phyloP scores from a whole-genome alignment of 2,888 invertebrate species.

The Cerceris ruficornis region DNA sequence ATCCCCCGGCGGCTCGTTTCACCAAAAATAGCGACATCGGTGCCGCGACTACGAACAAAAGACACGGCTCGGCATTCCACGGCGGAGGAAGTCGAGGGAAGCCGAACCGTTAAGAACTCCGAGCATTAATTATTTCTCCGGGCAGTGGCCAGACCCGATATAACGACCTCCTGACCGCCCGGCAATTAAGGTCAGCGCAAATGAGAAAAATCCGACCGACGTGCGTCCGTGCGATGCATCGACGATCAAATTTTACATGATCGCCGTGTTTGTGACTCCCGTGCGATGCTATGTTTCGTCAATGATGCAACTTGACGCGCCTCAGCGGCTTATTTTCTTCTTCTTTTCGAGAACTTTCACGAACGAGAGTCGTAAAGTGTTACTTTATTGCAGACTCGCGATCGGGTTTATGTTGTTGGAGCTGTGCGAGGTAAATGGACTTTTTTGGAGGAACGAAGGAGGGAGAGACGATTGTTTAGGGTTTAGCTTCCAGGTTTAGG shows the following conservation, averaged over 20 bases:
- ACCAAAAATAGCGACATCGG: conserved; percentile 40
- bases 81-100: conserved; percentile 4
- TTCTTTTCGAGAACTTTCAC: too few species aligned
- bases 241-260: conserved; percentile 1
- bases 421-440: too few species aligned
- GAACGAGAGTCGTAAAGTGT: too few species aligned
- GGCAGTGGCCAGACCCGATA: neutral
- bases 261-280: neutral
- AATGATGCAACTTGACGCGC: neutral
- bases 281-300: neutral
- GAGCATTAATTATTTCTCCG: conserved; percentile 13
- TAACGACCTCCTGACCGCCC: conserved; percentile 60
- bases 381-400: too few species aligned
- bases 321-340: neutral
- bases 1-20: conserved; percentile 10
- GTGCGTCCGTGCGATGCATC: conserved; percentile 8
- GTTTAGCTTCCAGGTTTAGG: too few species aligned
- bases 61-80: conserved; percentile 21
- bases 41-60: conserved; percentile 25
- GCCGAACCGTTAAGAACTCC: conserved; percentile 11
- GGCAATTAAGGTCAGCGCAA: conserved; percentile 62
- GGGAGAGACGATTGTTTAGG: too few species aligned
- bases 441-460: too few species aligned
- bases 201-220: conserved; percentile 39
- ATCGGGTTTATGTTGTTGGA: neutral